Base-by-base conservation (phyloP, 2,113 vertebrate genomes). In the Rhinoptilus africanus region DNA sequence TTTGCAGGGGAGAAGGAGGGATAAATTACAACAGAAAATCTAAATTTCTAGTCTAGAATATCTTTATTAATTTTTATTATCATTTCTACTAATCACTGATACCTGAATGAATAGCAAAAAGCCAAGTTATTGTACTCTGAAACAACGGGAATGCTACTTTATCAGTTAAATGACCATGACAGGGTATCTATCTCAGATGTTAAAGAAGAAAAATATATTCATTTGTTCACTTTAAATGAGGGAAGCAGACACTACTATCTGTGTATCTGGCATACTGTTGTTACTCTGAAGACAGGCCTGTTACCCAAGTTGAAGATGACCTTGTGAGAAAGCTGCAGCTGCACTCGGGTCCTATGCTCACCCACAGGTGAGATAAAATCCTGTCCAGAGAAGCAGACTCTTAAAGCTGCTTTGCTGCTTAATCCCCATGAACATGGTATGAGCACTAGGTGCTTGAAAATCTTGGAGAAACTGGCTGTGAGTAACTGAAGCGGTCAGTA, bases 281-380 rank as follows among this genome's bases (percentile, higher is more conserved):
- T 83, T 50, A 37, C 26, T 73, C 45, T 59, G 66, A 57, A 63
- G 63, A 59, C 63, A 92, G 54, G 26, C 3, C 32, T 22, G 19
- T 35, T 63, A 53, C 16, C 47, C 59, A 35, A 34, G 10, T 5
- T 48, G 76, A 60, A 85, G 69, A 14, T 45, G 45, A 89, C 43
- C 21, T 28, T 75, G 16, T 66, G 56, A 64, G 67, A 83, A 84
- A 76, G 53, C 37, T 76, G 47, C 75, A 74, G 32, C 50, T 79
- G 17, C 1, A 1, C 1, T 72, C 0, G 0, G 27, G 23, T 63
- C 27, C 6, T n/a, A 1, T 8, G 43, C 24, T 86, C 20, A 82
- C 14, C 30, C 60, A 57, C 13, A 57, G 41, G 13, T 35, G 74
- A 84, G 22, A 57, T 1, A 28, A 91, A 94, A 74, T 71, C 57